Evolutionary conservation across 2,113 vertebrate genomes (phyloP).

Genomic region (Lethenteron camtschaticum): DNA sequence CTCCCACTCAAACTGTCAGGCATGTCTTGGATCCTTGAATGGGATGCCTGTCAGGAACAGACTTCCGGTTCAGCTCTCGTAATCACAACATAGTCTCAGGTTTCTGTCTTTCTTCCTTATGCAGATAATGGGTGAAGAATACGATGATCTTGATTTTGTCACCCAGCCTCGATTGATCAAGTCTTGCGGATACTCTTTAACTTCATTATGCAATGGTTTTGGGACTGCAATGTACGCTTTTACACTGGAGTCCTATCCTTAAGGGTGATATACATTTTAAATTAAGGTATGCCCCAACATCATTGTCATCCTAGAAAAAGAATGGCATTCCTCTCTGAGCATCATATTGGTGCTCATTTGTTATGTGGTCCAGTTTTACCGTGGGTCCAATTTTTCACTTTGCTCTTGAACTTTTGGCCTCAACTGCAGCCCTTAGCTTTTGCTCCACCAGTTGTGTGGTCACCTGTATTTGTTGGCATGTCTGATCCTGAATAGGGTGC

Average conservation of each 20-base stretch:
- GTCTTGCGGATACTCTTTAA: conserved; percentile 1
- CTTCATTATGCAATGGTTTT: conserved; percentile 7
- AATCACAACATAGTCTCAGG: conserved; percentile 7
- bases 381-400: neutral
- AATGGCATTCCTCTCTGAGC: conserved; percentile 8
- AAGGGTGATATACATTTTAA: conserved; percentile 9
- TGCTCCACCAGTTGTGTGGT: no score
- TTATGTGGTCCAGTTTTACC: conserved; percentile 5
- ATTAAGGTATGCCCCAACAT: conserved; percentile 6
- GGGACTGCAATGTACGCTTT: conserved; percentile 7
- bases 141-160: neutral
- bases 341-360: neutral
- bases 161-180: conserved; percentile 8
- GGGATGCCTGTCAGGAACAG: neutral
- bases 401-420: no score
- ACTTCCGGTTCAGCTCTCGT: neutral
- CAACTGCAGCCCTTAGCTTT: no score
- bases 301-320: conserved; percentile 6
- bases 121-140: conserved; percentile 1
- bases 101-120: conserved; percentile 7
- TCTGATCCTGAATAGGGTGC: no score
- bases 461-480: no score
- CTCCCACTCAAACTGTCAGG: neutral
- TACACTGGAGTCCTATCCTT: neutral
- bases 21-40: conserved; percentile 3